Evolutionary conservation across 2,797 vertebrate species (phyloP), one percentile per base, ranked within the genome.

Genomic region (Anguilla anguilla): DNA sequence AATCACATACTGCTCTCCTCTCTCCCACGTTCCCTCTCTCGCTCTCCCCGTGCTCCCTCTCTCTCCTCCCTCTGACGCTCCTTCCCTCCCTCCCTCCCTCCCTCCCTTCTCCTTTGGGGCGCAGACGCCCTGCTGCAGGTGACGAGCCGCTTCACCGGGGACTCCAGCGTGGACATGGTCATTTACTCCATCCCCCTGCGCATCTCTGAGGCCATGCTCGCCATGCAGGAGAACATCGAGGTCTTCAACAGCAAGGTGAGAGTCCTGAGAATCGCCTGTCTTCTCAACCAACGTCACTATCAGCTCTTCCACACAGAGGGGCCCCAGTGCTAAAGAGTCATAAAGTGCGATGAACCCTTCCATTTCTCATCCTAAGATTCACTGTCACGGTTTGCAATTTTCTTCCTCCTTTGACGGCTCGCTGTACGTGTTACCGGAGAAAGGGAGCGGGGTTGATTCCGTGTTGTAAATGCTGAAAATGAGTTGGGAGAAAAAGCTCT

Each of bases 51-150:
- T 59, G 67, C 84, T 69, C 4, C 6, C 22, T 39, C 10, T 61
- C 57, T 22, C 31, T 19, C 57, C 19, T 53, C n/a, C n/a, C 19
- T 28, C 55, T 5, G 28, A 25, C 35, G 28, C 11, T 28, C 15
- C 51, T 39, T 84, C 17, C 61, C 57, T 49, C 77, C 31, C 74
- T 83, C 39, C 55, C 57, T n/a, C n/a, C n/a, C n/a, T 53, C 49
- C 51, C 53, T 53, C 31, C 28, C 7, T 51, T 55, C 46, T 39
- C 35, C 83, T 46, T n/a, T 53, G 6, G 35, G 79, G 10, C 72
- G n/a, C 89, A 98, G 98, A 98, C 90, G 97, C 97, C 82, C 95
- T 98, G 96, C 94, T 97, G 0, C 92, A 97, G 88, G 97, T 98
- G 93, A 97, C 97, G 0, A 96, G 97, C 28, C 97, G 97, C 49